Evolutionary conservation across 2,113 vertebrate species (phyloP).

Genomic region (Mystacornis crossleyi): DNA sequence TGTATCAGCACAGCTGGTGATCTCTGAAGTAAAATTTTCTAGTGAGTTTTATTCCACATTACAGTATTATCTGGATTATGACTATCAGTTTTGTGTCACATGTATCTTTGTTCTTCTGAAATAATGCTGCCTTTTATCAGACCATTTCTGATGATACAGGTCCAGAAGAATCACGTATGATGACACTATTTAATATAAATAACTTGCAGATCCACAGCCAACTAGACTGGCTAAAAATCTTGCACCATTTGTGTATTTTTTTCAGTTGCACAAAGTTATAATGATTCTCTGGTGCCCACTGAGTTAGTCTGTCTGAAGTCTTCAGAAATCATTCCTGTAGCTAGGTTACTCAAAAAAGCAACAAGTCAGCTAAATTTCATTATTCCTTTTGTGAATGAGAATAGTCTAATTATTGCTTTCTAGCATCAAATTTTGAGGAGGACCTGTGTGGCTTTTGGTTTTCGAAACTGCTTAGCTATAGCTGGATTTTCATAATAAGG

Average conservation of each 20-base stretch:
- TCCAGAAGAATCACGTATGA: background rate
- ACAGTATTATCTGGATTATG: background rate
- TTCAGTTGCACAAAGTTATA: background rate
- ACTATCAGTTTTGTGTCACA: fast-evolving
- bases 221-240: background rate
- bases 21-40: background rate
- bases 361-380: background rate
- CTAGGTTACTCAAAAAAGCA: background rate
- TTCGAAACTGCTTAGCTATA: background rate
- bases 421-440: background rate
- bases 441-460: background rate
- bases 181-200: background rate
- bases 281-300: background rate
- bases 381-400: background rate
- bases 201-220: background rate
- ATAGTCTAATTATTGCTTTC: background rate
- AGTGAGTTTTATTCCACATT: background rate
- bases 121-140: background rate
- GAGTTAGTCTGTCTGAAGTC: background rate
- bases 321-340: background rate
- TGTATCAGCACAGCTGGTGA: background rate
- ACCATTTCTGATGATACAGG: background rate
- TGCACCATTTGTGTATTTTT: background rate
- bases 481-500: background rate
- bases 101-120: background rate